Conservation (phyloP, 2,888 invertebrate genomes). For the Meiosimyza platycephala region DNA sequence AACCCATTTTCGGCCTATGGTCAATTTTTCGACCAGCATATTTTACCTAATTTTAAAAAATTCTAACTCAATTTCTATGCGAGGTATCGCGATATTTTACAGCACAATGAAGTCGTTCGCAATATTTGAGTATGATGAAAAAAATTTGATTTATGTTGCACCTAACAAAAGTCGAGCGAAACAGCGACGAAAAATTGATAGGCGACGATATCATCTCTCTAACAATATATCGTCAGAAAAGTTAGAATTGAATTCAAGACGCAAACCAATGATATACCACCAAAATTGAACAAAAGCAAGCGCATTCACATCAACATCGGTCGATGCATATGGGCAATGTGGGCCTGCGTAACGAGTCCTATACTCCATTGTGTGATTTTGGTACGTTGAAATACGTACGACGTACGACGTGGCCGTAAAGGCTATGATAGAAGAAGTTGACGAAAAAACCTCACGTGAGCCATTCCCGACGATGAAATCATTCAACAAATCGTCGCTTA, state of each 20-base stretch:
- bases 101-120: not conserved
- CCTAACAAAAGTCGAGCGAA: too few species aligned
- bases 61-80: too few species aligned
- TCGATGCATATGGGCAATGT: not conserved
- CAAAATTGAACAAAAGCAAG: not conserved
- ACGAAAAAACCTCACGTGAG: not conserved
- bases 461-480: not conserved
- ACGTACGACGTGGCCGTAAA: not conserved
- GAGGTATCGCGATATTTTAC: too few species aligned
- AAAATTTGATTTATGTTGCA: too few species aligned
- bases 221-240: too few species aligned
- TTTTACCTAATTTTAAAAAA: too few species aligned
- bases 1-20: too few species aligned
- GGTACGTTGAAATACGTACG: not conserved
- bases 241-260: too few species aligned
- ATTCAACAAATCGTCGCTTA: constrained; percentile 17
- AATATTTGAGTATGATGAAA: too few species aligned
- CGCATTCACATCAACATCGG: constrained; percentile 9
- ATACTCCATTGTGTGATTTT: not conserved
- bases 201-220: too few species aligned
- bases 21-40: too few species aligned
- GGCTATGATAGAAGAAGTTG: not conserved
- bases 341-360: not conserved
- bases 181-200: too few species aligned
- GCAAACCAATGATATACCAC: not conserved